Percentiles rank a stretch among this genome's conserved stretches.
phyloP scores from a whole-genome alignment of 2,113 vertebrate species.

The Carassius gibelio region DNA sequence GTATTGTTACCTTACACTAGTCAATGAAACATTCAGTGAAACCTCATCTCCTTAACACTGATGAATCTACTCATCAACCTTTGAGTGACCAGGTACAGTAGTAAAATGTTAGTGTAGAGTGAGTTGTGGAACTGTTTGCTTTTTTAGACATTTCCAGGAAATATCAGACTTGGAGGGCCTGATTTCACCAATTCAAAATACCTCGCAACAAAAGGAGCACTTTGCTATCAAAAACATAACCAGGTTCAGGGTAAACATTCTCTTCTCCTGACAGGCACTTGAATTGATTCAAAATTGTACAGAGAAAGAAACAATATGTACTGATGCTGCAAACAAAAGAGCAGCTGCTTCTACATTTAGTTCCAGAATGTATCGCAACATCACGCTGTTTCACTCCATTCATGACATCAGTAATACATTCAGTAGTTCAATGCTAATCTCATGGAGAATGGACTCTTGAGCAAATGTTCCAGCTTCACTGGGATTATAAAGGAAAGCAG shows the following conservation, averaged over 20 bases:
- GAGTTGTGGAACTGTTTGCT: constrained; percentile 36
- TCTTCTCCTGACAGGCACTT: neutral
- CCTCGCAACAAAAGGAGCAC: neutral
- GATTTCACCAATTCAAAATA: constrained; percentile 10
- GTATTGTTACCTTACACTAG: constrained; percentile 57
- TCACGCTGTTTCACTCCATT: neutral
- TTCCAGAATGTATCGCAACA: neutral
- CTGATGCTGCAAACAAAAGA: constrained; percentile 3
- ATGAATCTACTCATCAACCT: constrained; percentile 40
- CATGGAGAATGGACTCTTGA: constrained; percentile 29
- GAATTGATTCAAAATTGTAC: neutral
- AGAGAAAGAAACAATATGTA: neutral
- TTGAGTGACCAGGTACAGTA: constrained; percentile 35
- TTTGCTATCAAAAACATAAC: neutral
- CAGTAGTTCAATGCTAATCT: constrained; percentile 37
- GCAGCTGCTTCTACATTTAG: constrained; percentile 24
- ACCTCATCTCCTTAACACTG: constrained; percentile 52
- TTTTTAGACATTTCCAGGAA: constrained; percentile 19
- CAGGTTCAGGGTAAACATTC: neutral
- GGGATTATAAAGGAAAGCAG: constrained; percentile 36
- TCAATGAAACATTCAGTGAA: constrained; percentile 67
- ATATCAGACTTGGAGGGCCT: neutral
- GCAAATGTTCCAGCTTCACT: constrained; percentile 33
- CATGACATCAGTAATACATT: neutral
- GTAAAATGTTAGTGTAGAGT: constrained; percentile 37